Percentiles rank a stretch among this genome's conserved stretches.
Conservation (phyloP, 1,140 invertebrate species). For the Anastrepha ludens region DNA sequence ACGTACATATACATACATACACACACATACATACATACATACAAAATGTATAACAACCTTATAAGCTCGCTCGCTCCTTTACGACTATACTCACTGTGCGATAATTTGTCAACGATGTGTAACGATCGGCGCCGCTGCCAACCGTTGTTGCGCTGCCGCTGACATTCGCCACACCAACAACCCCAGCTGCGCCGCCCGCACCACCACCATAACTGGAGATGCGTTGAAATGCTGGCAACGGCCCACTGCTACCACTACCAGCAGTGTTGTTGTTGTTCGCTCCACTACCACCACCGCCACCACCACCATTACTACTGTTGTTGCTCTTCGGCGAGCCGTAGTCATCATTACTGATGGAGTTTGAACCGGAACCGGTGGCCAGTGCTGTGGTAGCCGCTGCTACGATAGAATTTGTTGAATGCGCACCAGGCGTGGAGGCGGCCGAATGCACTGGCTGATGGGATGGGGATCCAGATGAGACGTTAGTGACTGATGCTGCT, state of each 20-base stretch:
- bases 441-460: constrained; percentile 59
- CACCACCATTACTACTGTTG: constrained; percentile 61
- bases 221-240: constrained; percentile 69
- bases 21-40: no score
- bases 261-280: not conserved
- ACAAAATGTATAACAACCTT: not conserved
- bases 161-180: constrained; percentile 63
- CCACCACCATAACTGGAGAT: constrained; percentile 61
- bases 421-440: constrained; percentile 64
- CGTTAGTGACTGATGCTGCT: constrained; percentile 62
- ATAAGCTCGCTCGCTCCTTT: not conserved
- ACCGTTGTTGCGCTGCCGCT: constrained; percentile 59
- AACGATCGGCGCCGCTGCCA: constrained; percentile 59
- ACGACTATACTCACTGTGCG: constrained; percentile 67
- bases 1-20: no score
- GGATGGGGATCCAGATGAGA: constrained; percentile 59
- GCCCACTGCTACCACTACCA: constrained; percentile 57
- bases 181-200: constrained; percentile 53
- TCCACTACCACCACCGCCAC: constrained; percentile 46
- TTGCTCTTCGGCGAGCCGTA: constrained; percentile 69
- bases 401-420: constrained; percentile 57
- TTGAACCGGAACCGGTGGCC: constrained; percentile 56
- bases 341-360: constrained; percentile 64
- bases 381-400: constrained; percentile 44
- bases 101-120: constrained; percentile 70